phyloP scores from a whole-genome alignment of 2,797 vertebrate species.

The Pipistrellus pygmaeus region DNA sequence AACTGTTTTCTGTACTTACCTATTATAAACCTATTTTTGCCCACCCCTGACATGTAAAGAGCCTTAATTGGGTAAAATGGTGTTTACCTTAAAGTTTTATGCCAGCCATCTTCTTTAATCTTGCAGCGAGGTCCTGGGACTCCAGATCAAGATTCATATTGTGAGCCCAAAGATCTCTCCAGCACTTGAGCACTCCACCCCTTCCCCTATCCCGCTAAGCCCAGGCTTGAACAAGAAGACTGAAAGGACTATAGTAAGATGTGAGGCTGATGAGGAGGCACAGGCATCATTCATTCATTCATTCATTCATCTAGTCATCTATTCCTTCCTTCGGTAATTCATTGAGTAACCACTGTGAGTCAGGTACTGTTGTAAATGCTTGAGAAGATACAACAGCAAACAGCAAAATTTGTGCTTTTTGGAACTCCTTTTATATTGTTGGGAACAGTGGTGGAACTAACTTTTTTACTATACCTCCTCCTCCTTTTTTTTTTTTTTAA shows the following conservation, averaged over 20 bases:
- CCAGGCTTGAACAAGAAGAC: background rate
- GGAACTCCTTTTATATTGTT: background rate
- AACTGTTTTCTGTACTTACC: background rate
- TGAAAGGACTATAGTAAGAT: background rate
- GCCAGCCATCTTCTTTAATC: background rate
- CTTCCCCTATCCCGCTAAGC: background rate
- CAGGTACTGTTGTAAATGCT: background rate
- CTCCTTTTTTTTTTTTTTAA: background rate
- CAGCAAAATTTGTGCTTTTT: background rate
- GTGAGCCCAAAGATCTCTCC: background rate
- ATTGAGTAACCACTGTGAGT: background rate
- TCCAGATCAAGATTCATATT: background rate
- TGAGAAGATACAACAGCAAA: background rate
- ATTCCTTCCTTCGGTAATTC: background rate
- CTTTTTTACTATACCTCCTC: too few relatives aligned
- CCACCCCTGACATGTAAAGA: background rate
- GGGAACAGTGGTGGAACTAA: background rate
- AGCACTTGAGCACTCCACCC: background rate
- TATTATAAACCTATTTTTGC: background rate
- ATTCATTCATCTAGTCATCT: background rate
- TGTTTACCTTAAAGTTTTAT: slow-evolving; percentile 31
- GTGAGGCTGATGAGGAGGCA: background rate
- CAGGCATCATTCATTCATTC: background rate
- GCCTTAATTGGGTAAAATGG: background rate
- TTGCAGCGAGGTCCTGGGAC: background rate